Evolutionary conservation across 92 coral and sea anemone genomes (phyloP), one percentile per base, ranked within the genome.

Genomic region (Scolanthus callimorphus): DNA sequence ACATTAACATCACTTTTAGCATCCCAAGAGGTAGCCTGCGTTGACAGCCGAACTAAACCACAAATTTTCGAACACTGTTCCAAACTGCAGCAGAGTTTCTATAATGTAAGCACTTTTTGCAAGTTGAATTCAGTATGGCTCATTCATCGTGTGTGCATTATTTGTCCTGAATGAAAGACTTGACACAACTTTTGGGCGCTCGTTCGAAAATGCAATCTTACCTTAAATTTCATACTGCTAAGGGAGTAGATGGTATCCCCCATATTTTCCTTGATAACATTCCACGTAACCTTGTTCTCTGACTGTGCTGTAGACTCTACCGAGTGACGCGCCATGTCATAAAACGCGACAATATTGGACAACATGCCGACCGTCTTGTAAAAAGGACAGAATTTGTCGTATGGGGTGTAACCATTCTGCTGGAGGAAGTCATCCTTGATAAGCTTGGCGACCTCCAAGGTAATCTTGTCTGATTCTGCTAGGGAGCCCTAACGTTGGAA

Each of bases 331-430:
- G 97, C 90, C 95, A 72, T 79, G 45, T 91, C 97, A 63, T 87
- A 91, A 63, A 91, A 91, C 12, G 87, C 81, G 27, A 87, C 78
- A 46, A 91, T 91, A 65, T 91, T 91, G 49, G 82, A 78, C 34
- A 91, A 62, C 97, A 91, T 91, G 4, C 97, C 97, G 11, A 91
- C 97, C 0, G 97, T 91, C 79, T 91, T 91, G 71, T 91, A 91
- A 59, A 91, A 91, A 11, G 97, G 97, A 54, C 97, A 91, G 66
- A 82, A 91, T 17, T 95, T 94, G 67, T 91, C 97, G 72, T 91
- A 91, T 2, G 92, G 74, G 0, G 97, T 79, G 86, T 91, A 91
- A 65, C 97, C 97, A 49, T 91, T 91, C 62, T 91, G 97, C 59
- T 91, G 97, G 3, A 91, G 73, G 70, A 91, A 91, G 67, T 91